These are phyloP conservation scores for Aethina tumida DNA, from an alignment of 1,140 invertebrate species.

Conservation along the genomic window DNA sequence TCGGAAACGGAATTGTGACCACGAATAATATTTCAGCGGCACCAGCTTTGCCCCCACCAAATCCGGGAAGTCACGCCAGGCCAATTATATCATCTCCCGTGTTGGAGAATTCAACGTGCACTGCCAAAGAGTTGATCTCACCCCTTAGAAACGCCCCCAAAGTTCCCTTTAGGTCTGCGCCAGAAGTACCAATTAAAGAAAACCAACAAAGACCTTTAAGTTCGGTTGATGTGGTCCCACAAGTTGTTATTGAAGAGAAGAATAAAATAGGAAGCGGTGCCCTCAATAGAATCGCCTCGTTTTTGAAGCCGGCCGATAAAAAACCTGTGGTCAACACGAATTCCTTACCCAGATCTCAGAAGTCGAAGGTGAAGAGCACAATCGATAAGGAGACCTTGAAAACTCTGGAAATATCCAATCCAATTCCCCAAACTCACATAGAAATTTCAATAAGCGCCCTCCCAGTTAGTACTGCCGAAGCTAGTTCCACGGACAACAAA, in stretches of 20 bases:
- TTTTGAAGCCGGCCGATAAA: slow-evolving; percentile 55
- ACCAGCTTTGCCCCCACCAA: slow-evolving; percentile 48
- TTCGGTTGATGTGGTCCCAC: slow-evolving; percentile 38
- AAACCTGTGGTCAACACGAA: slow-evolving; percentile 45
- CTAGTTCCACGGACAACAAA: slow-evolving; percentile 37
- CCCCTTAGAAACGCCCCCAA: slow-evolving; percentile 42
- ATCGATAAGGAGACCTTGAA: slow-evolving; percentile 58
- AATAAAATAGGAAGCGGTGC: slow-evolving; percentile 45
- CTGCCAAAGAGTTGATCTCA: slow-evolving; percentile 58
- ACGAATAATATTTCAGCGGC: slow-evolving; percentile 38
- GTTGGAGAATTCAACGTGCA: slow-evolving; percentile 65
- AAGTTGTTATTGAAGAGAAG: slow-evolving; percentile 40
- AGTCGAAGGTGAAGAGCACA: slow-evolving; percentile 50
- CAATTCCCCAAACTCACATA: slow-evolving; percentile 61
- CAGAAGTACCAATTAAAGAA: slow-evolving; percentile 36
- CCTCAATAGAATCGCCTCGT: slow-evolving; percentile 65
- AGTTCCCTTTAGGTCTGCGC: slow-evolving; percentile 44
- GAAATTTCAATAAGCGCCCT: slow-evolving; percentile 47
- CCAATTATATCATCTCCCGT: slow-evolving; percentile 72
- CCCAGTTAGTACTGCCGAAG: slow-evolving; percentile 40
- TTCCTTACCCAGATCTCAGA: slow-evolving; percentile 45
- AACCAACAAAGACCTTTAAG: slow-evolving; percentile 38
- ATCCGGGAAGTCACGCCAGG: slow-evolving; percentile 46
- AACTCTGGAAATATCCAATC: slow-evolving; percentile 70
- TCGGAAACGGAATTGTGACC: slow-evolving; percentile 32